Percentiles rank a stretch among this genome's conserved stretches.
phyloP scores from a whole-genome alignment of 2,113 vertebrate genomes.

The Malurus cyaneus region DNA sequence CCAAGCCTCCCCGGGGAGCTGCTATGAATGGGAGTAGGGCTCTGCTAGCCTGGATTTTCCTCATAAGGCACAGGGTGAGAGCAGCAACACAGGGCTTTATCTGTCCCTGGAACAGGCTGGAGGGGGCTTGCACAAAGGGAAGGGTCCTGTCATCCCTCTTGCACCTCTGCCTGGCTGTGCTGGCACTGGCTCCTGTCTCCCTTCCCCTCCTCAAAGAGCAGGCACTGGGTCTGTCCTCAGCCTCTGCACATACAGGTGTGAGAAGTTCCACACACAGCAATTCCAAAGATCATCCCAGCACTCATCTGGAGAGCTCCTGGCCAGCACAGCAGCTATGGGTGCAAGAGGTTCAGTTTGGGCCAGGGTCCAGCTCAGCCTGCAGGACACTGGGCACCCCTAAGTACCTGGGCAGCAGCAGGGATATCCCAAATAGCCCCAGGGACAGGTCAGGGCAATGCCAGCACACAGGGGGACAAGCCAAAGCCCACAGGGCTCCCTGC shows the following conservation, averaged over 20 bases:
- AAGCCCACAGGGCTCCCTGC: neutral
- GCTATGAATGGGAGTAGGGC: neutral
- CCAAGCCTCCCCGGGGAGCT: neutral
- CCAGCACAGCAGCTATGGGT: neutral
- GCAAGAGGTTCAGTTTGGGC: neutral
- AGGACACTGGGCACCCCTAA: rapidly evolving
- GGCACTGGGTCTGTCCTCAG: neutral
- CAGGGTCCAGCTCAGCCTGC: neutral
- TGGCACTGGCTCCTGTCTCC: neutral
- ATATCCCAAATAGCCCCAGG: neutral
- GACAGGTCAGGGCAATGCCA: neutral
- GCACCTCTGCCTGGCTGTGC: neutral
- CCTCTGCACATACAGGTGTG: neutral
- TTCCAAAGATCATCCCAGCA: neutral
- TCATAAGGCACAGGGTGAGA: neutral
- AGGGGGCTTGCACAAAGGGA: neutral
- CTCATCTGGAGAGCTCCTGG: neutral
- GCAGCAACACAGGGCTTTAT: neutral
- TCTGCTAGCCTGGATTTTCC: neutral
- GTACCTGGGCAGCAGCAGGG: neutral
- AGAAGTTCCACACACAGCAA: rapidly evolving
- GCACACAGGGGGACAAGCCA: rapidly evolving
- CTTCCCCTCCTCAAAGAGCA: neutral
- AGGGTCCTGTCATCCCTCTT: neutral
- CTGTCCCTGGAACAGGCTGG: neutral